Evolutionary conservation across 2,888 invertebrate species (phyloP), one percentile per base, ranked within the genome.

Genomic region (Salpingus planirostris): DNA sequence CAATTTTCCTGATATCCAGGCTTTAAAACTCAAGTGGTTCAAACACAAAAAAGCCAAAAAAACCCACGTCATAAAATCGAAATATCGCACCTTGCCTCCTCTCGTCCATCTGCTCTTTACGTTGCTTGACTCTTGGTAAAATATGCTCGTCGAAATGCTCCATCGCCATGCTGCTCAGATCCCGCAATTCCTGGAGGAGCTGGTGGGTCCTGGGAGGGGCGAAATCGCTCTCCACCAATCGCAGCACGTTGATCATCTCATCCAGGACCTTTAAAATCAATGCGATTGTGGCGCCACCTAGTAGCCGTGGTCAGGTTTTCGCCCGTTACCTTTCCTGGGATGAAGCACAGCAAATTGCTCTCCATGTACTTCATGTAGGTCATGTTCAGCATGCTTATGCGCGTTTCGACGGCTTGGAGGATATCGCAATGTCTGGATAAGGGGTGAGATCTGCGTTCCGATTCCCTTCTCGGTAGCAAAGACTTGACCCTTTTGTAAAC

Each of bases 101-200:
- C 27, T 39, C 33, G 3, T 54, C 53, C 8, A 51, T 29, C 35
- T 48, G 40, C 21, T 35, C 32, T 27, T 41, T 38, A 22, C 39
- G 40, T 31, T 54, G 50, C 43, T 59, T 61, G 15, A 63, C 50
- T 27, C 45, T 47, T 2, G 80, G 80, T 29, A 76, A 65, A 42
- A 93, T 86, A 56, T 87, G 83, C 53, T 93, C 92, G 56, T 93
- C 92, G 58, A 93, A 93, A 61, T 93, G 89, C 55, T 93, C 93
- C 69, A 93, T 92, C 1, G 93, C 92, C 89, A 89, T 90, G 38
- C 89, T 89, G 18, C 91, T 91, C 40, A 93, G 86, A 50, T 93
- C 93, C 0, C 93, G 68, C 4, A 93, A 57, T 57, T 93, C 93
- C 57, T 90, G 89, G 0, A 93, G 63, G 6, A 64, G 46, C 43